Conservation (phyloP, 1,140 invertebrate genomes). For the Pemphigus obesinymphae region DNA sequence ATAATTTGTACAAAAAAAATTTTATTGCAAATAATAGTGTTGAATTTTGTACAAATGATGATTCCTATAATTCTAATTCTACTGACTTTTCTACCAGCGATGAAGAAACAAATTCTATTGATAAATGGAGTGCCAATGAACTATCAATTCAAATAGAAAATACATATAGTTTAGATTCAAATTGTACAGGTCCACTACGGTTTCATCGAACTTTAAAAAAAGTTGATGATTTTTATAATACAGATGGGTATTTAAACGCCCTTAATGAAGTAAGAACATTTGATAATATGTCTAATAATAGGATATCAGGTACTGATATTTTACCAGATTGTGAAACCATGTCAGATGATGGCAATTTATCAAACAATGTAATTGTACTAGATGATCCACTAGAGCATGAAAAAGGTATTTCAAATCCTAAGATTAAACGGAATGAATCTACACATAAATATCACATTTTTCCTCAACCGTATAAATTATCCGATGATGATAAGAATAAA, state of each 20-base stretch:
- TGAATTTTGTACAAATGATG: background rate
- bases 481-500: background rate
- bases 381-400: background rate
- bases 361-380: background rate
- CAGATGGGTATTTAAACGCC: too few species aligned
- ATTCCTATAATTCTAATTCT: background rate
- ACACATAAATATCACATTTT: too few species aligned
- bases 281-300: too few species aligned
- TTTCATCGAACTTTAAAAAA: background rate
- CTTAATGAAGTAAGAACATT: background rate
- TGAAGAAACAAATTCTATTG: background rate
- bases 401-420: background rate
- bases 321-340: background rate
- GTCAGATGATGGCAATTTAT: background rate
- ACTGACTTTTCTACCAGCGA: background rate
- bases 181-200: background rate
- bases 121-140: background rate
- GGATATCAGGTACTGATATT: background rate
- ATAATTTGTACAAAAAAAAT: too few species aligned
- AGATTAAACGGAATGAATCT: too few species aligned
- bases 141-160: background rate
- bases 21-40: too few species aligned
- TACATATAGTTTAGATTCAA: background rate
- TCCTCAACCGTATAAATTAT: background rate
- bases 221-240: background rate